These are phyloP conservation scores for Ephialtes manifestator DNA, from an alignment of 2,888 invertebrate genomes.

Conservation along the genomic window DNA sequence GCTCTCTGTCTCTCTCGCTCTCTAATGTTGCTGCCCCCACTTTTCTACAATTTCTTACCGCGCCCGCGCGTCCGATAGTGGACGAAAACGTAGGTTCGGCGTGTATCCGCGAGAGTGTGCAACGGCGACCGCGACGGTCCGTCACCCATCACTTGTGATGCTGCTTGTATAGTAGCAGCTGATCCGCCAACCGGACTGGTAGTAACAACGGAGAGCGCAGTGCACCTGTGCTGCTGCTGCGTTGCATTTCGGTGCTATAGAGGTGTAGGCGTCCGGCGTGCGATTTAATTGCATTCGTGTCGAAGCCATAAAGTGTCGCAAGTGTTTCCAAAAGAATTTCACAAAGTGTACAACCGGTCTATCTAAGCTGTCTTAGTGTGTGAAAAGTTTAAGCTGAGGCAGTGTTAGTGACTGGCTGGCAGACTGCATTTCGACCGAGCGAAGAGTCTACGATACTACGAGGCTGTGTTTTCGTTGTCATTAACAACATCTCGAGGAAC, in stretches of 20 bases:
- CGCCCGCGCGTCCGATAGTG: neutral
- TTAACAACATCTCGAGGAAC: neutral
- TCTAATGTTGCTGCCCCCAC: too few relatives aligned
- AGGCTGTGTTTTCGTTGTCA: neutral
- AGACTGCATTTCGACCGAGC: neutral
- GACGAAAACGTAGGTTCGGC: slow-evolving; percentile 25
- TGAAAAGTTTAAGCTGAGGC: neutral
- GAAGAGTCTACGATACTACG: neutral
- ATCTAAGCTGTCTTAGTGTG: neutral
- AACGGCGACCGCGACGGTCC: neutral
- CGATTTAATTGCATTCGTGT: neutral
- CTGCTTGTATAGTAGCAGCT: slow-evolving; percentile 79
- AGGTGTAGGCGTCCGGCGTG: neutral
- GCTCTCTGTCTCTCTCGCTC: too few relatives aligned
- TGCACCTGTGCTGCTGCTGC: slow-evolving; percentile 14
- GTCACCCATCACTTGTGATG: slow-evolving; percentile 61
- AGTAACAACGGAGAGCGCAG: slow-evolving; percentile 8
- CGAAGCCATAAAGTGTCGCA: neutral
- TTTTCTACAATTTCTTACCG: too few relatives aligned
- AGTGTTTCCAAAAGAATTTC: neutral
- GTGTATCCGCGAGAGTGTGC: slow-evolving; percentile 42
- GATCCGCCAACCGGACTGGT: slow-evolving; percentile 77
- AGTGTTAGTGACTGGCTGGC: neutral
- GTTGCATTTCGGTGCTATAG: slow-evolving; percentile 22
- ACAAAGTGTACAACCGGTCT: neutral